These are phyloP conservation scores for Scaptomyza tumidula DNA, from an alignment of 2,888 invertebrate genomes.

Conservation along the genomic window DNA sequence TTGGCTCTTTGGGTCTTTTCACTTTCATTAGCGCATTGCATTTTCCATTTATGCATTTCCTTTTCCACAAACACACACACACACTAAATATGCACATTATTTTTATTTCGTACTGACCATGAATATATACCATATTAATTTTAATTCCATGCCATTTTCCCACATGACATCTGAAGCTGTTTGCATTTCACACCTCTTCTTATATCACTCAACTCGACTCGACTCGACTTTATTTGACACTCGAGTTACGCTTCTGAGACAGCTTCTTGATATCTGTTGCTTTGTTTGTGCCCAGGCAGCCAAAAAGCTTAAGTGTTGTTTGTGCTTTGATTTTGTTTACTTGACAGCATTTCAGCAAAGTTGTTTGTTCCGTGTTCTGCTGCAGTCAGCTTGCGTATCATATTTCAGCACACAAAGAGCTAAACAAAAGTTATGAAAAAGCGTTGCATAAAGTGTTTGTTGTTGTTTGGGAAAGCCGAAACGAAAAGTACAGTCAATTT, in stretches of 20 bases:
- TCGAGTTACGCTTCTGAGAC: slow-evolving; percentile 18
- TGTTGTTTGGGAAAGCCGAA: slow-evolving; percentile 17
- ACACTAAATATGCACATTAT: not conserved
- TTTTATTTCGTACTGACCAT: slow-evolving; percentile 34
- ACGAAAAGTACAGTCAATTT: not conserved
- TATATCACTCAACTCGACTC: slow-evolving; percentile 17
- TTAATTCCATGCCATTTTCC: slow-evolving; percentile 20
- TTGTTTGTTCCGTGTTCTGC: slow-evolving; percentile 41
- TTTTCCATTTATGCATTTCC: slow-evolving; percentile 42
- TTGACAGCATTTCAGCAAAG: slow-evolving; percentile 36
- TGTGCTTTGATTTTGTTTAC: slow-evolving; percentile 31
- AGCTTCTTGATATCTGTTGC: slow-evolving; percentile 35
- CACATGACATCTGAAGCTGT: slow-evolving; percentile 31
- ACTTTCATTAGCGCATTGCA: slow-evolving; percentile 60
- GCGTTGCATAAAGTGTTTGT: slow-evolving; percentile 16
- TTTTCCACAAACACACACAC: slow-evolving; percentile 33
- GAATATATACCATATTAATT: slow-evolving; percentile 38
- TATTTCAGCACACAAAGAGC: slow-evolving; percentile 20
- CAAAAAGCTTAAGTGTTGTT: slow-evolving; percentile 39
- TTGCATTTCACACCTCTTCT: slow-evolving; percentile 26
- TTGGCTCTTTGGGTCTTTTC: slow-evolving; percentile 44
- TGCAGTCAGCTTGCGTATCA: slow-evolving; percentile 28
- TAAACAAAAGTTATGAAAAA: slow-evolving; percentile 15
- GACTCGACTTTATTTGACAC: slow-evolving; percentile 15
- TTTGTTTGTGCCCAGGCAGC: slow-evolving; percentile 48